These are phyloP conservation scores for Paracyclopina nana DNA, from an alignment of 1,140 invertebrate genomes.

Conservation along the genomic window DNA sequence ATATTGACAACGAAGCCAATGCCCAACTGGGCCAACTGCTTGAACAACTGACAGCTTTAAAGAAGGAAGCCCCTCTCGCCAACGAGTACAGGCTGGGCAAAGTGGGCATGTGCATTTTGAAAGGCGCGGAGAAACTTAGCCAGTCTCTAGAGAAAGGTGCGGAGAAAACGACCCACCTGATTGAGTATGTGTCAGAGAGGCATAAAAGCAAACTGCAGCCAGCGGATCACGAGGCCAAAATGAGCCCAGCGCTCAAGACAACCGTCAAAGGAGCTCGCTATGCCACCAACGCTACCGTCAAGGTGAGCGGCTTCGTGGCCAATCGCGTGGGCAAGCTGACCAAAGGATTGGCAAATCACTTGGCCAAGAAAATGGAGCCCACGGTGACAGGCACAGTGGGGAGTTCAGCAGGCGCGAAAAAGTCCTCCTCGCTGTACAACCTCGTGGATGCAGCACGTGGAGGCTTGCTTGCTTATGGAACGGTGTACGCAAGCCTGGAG, in stretches of 20 bases:
- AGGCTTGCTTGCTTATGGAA: constrained; percentile 12
- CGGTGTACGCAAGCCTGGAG: constrained; percentile 8
- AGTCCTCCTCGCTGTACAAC: neutral
- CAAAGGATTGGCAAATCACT: constrained; percentile 1
- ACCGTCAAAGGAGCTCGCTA: constrained; percentile 2
- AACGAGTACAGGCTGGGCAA: constrained; percentile 3
- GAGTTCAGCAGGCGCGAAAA: neutral
- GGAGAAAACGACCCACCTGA: neutral
- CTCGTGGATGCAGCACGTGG: constrained; percentile 10
- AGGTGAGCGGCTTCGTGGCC: constrained; percentile 12
- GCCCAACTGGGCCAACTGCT: neutral
- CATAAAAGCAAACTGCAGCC: neutral
- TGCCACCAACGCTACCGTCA: constrained; percentile 10
- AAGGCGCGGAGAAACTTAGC: constrained; percentile 4
- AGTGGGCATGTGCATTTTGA: neutral
- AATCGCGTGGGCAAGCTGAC: constrained; percentile 9
- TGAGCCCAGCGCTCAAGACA: neutral
- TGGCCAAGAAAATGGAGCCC: neutral
- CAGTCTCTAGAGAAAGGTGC: constrained; percentile 4
- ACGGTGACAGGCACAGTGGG: neutral
- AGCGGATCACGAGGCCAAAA: constrained; percentile 4
- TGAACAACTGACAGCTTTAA: constrained; percentile 1
- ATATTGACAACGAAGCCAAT: neutral
- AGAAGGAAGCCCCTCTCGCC: neutral
- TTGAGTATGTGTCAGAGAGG: constrained; percentile 8